These are phyloP conservation scores for Dasypolia templi DNA, from an alignment of 2,888 invertebrate genomes.

Conservation along the genomic window DNA sequence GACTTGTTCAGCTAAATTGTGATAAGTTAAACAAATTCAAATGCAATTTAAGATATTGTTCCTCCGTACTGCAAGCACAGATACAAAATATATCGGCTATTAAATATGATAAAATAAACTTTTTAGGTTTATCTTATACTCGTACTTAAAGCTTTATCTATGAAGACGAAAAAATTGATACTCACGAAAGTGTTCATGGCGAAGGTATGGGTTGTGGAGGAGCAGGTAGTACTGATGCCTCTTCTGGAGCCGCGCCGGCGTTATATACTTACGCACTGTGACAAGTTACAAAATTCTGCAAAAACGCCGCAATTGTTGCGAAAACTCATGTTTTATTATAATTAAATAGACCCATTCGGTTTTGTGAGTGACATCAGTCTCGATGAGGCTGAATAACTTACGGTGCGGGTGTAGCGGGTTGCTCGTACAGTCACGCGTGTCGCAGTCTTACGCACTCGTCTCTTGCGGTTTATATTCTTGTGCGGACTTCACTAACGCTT, in stretches of 20 bases:
- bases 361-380: conserved; percentile 46
- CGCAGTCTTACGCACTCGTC: neutral
- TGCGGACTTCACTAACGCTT: neutral
- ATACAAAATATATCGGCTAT: neutral
- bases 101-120: neutral
- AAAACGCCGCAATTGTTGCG: conserved; percentile 59
- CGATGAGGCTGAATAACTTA: conserved; percentile 43
- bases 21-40: neutral
- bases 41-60: neutral
- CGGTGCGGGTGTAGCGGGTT: conserved; percentile 4
- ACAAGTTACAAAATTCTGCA: conserved; percentile 60
- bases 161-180: conserved; percentile 26
- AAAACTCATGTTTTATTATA: conserved; percentile 66
- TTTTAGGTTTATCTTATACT: neutral
- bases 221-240: conserved; percentile 34
- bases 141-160: neutral
- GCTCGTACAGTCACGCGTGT: neutral
- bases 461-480: neutral
- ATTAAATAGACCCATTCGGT: conserved; percentile 51
- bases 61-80: neutral
- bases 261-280: conserved; percentile 59
- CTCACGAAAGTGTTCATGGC: conserved; percentile 76
- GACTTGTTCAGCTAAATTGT: neutral
- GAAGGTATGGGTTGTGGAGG: conserved; percentile 42
- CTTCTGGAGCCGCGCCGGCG: neutral